These are phyloP conservation scores for Pongo abelii DNA, from an alignment of 2,113 vertebrate species.

Conservation along the genomic window DNA sequence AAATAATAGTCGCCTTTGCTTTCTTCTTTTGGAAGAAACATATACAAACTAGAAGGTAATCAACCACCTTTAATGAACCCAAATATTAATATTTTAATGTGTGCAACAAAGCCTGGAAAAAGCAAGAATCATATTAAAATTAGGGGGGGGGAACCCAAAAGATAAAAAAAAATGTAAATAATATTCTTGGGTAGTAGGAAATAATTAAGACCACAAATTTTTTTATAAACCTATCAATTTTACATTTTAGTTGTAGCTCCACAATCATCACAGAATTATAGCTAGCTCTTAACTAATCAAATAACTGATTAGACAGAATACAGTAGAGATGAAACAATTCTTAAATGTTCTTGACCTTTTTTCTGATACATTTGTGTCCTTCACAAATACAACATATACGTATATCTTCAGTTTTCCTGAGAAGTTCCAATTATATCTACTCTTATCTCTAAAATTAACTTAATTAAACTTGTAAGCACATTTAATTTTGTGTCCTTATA, in stretches of 20 bases:
- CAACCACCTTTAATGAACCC: background rate
- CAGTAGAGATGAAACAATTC: background rate
- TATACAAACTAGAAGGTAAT: background rate
- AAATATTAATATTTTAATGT: background rate
- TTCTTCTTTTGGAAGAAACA: constrained; percentile 8
- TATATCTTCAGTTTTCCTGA: constrained; percentile 15
- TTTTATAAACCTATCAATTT: background rate
- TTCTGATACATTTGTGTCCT: background rate
- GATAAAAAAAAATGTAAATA: background rate
- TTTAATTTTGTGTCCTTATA: background rate
- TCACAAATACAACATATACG: background rate
- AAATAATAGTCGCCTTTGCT: background rate
- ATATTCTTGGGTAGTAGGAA: background rate
- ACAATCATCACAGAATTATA: background rate
- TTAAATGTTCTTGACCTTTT: background rate
- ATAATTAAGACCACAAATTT: background rate
- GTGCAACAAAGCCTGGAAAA: background rate
- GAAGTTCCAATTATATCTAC: background rate
- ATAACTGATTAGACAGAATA: background rate
- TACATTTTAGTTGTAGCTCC: background rate
- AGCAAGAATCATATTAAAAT: background rate
- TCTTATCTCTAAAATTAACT: background rate
- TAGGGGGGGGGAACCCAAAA: background rate
- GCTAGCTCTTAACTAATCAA: background rate
- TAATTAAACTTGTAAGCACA: background rate